Percentiles rank a stretch among this genome's conserved stretches.
phyloP scores from a whole-genome alignment of 2,113 vertebrate species.

The Megaceryle torquata region DNA sequence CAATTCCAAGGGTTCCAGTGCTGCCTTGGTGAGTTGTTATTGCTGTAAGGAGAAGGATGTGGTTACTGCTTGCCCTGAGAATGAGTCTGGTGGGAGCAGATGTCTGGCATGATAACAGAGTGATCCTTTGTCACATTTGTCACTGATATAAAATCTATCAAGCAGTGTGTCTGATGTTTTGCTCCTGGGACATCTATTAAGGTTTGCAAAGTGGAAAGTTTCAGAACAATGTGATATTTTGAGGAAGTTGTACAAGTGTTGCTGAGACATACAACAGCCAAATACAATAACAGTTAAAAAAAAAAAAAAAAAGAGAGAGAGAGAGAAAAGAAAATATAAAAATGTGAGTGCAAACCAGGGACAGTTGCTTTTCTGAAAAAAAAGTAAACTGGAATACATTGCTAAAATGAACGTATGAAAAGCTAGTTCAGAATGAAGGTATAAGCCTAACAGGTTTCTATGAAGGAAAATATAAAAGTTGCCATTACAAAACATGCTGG shows the following conservation, averaged over 20 bases:
- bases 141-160: neutral
- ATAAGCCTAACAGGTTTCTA: neutral
- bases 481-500: neutral
- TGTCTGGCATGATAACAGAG: neutral
- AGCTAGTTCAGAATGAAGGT: neutral
- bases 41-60: neutral
- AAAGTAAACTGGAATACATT: neutral
- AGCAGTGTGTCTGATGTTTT: neutral
- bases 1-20: neutral
- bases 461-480: neutral
- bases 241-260: neutral
- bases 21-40: neutral
- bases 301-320: neutral
- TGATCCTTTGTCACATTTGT: neutral
- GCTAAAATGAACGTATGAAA: neutral
- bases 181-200: neutral
- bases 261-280: neutral
- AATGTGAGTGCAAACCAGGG: neutral
- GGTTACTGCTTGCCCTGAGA: neutral
- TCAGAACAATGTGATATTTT: neutral
- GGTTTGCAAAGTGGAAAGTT: neutral
- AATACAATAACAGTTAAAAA: neutral
- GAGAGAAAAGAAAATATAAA: neutral
- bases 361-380: neutral
- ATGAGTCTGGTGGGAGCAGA: neutral